Conservation (phyloP, 2,797 vertebrate species). For the Halcyon smyrnensis region DNA sequence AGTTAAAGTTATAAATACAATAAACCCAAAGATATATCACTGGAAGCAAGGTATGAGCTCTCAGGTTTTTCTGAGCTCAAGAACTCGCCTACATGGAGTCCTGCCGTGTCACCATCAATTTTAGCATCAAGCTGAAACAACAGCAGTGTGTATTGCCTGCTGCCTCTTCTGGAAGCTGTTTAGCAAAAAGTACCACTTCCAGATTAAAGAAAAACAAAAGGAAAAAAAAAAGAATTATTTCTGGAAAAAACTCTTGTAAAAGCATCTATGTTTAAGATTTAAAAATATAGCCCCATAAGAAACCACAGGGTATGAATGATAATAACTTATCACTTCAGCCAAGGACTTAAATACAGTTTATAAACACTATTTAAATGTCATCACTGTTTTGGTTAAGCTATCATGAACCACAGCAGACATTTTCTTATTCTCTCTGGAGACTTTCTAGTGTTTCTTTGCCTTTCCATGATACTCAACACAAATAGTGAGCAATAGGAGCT, state of each 20-base stretch:
- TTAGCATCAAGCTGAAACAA: not conserved
- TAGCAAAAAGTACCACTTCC: not conserved
- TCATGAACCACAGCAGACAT: slow-evolving; percentile 1
- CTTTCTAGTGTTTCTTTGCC: not conserved
- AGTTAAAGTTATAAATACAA: not conserved
- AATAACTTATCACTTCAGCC: slow-evolving; percentile 2
- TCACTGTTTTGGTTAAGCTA: not conserved
- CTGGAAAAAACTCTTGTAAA: not conserved
- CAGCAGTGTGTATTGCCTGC: rapidly evolving
- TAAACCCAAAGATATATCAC: not conserved
- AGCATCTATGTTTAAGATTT: not conserved
- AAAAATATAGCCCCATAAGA: not conserved
- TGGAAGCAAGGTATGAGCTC: not conserved
- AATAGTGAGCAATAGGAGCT: not conserved
- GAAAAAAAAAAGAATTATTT: not conserved
- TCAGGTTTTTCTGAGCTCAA: not conserved
- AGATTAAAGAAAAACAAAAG: rapidly evolving
- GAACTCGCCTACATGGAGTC: not conserved
- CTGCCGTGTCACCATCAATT: not conserved
- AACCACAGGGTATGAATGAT: slow-evolving; percentile 28
- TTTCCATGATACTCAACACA: not conserved
- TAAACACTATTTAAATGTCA: slow-evolving; percentile 30
- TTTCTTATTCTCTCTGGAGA: not conserved
- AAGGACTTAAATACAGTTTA: slow-evolving; percentile 8
- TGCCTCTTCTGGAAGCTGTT: not conserved